These are phyloP conservation scores for Pseudopipra pipra DNA, from an alignment of 2,113 vertebrate species.

Conservation along the genomic window DNA sequence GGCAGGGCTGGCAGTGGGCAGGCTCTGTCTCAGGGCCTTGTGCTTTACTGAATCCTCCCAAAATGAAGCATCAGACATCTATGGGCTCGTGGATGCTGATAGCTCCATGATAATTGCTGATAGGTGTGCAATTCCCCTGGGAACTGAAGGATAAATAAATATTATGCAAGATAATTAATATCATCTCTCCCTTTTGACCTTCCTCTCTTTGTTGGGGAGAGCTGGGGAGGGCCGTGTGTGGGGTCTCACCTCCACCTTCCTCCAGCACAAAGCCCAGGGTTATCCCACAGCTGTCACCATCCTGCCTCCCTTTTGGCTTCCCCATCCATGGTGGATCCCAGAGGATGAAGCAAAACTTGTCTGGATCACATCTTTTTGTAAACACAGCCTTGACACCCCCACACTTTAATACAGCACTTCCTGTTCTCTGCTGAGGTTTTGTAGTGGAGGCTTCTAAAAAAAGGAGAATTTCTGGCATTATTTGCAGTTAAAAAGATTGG, in stretches of 20 bases:
- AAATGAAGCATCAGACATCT: background rate
- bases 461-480: constrained; percentile 24
- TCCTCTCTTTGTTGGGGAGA: background rate
- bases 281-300: background rate
- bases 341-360: background rate
- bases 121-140: background rate
- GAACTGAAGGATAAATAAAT: background rate
- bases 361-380: background rate
- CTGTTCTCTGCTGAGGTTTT: background rate
- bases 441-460: background rate
- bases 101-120: background rate
- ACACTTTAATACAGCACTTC: background rate
- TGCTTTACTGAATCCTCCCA: background rate
- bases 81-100: rapidly evolving
- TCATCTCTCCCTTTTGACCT: background rate
- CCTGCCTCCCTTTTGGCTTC: background rate
- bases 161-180: background rate
- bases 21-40: background rate
- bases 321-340: rapidly evolving
- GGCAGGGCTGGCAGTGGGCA: background rate
- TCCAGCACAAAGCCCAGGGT: rapidly evolving
- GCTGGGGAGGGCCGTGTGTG: background rate
- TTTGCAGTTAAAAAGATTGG: constrained; percentile 9
- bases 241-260: background rate
- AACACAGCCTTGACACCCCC: background rate